Evolutionary conservation across 2,113 vertebrate species (phyloP), one percentile per base, ranked within the genome.

Genomic region (Alethe diademata): DNA sequence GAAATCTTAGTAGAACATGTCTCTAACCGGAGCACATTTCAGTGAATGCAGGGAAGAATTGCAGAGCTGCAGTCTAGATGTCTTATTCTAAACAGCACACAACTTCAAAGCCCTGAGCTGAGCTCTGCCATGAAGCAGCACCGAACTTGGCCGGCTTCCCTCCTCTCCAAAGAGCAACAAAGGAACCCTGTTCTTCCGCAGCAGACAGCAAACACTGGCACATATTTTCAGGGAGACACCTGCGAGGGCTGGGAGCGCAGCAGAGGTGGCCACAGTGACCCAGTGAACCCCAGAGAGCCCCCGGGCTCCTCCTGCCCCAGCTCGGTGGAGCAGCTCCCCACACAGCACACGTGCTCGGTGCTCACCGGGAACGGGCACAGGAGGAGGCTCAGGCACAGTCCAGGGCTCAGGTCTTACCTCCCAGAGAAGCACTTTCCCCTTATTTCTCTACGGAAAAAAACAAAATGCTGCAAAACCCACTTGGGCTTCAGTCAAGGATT

Each of bases 291-390:
- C 42, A 4, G 26, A 19, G 54, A 14, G 9, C 12, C 60, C 24
- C 33, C 1, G 0, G 4, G 18, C 1, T 1, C 53, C 14, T 20
- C 40, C 2, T 13, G 23, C 5, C 57, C 57, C 80, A 66, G 11
- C 35, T 11, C 2, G 0, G 1, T 2, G 14, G 24, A 15, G 9
- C 2, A 10, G 29, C 22, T n/a, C 2, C 0, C 17, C n/a, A 54
- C 35, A 24, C 40, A 50, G 79, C 76, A 47, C 1, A 53, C 54
- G 53, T 15, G 26, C 48, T 23, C 14, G 1, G 0, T 9, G 74
- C 1, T 54, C 82, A 24, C 71, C 9, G 54, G 35, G 51, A 78
- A 18, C 33, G 18, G 25, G 14, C 8, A 14, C 38, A 25, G 28
- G 33, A 47, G 60, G 45, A 38, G 12, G 14, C 42, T 66, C 2